Base-by-base conservation (phyloP, 2,888 invertebrate species). In the Nephrotoma guestfalica region DNA sequence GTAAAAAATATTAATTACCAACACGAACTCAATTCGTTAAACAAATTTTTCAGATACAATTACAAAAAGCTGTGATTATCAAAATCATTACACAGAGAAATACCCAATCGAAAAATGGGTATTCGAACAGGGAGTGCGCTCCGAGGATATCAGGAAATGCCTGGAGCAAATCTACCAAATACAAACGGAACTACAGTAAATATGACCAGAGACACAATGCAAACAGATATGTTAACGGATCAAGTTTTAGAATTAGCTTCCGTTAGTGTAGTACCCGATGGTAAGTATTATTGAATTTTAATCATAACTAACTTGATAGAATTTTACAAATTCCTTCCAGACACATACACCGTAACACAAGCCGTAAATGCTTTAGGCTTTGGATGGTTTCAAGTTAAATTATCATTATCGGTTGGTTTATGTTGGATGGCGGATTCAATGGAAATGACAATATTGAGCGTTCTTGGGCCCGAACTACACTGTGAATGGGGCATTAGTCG, bases 401-500 rank as follows among this genome's bases (percentile, higher is more conserved):
- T 96, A 83, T 96, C 96, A 0, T 92, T 96, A 30, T 96, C 95
- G 89, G 96, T 97, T 18, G 97, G 97, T 0, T 92, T 97, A 0
- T 96, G 97, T 90, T 96, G 97, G 98, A 98, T 98, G 98, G 97
- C 98, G 0, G 98, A 98, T 91, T 97, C 98, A 87, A 98, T 98
- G 98, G 98, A 98, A 92, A 98, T 98, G 97, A 98, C 98, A 90
- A 97, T 99, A 89, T 92, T 98, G 51, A 97, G 97, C 89, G 97
- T 99, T 88, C 92, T 99, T 57, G 97, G 97, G 15, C 98, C 98
- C 11, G 97, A 98, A 0, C 92, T 99, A 86, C 97, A 97, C 90
- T 99, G 98, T 91, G 96, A 97, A 91, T 98, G 98, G 98, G 95
- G 96, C 89, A 96, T 99, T 13, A 89, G 89, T 30, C 95, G 96